phyloP scores from a whole-genome alignment of 1,140 invertebrate genomes.

The Meloidogyne chitwoodi region DNA sequence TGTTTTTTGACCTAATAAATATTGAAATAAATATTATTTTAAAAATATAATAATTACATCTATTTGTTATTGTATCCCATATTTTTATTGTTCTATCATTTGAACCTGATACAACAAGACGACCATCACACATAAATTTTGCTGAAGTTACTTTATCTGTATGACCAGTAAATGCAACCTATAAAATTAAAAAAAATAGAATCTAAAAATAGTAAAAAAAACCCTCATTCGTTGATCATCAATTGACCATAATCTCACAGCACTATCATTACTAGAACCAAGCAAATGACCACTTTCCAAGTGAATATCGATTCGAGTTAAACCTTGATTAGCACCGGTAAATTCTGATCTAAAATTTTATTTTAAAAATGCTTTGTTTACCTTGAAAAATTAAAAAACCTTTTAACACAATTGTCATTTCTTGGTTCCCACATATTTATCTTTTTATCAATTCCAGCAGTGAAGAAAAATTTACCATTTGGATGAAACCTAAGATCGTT shows the following conservation, averaged over 20 bases:
- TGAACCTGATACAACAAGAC: slow-evolving; percentile 37
- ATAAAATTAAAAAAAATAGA: slow-evolving; percentile 17
- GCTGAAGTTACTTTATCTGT: slow-evolving; percentile 40
- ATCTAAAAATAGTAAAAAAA: not conserved
- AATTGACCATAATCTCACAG: slow-evolving; percentile 32
- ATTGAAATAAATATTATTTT: not conserved
- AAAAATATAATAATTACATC: slow-evolving; percentile 27
- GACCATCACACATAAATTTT: slow-evolving; percentile 23
- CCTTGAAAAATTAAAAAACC: not conserved
- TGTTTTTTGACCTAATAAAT: slow-evolving; percentile 32
- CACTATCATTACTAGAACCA: slow-evolving; percentile 38
- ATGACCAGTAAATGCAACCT: slow-evolving; percentile 42
- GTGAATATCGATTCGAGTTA: slow-evolving; percentile 42
- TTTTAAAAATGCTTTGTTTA: not conserved
- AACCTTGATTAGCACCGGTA: slow-evolving; percentile 33
- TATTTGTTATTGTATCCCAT: slow-evolving; percentile 28
- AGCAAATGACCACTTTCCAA: slow-evolving; percentile 27
- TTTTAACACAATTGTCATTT: slow-evolving; percentile 28
- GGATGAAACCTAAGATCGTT: slow-evolving; percentile 40
- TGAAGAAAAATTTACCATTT: slow-evolving; percentile 42
- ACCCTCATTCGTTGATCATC: slow-evolving; percentile 39
- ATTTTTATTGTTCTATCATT: slow-evolving; percentile 40
- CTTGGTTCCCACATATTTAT: slow-evolving; percentile 35
- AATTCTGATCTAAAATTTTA: slow-evolving; percentile 24
- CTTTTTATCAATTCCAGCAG: slow-evolving; percentile 40